A percentile compares a stretch with the other conserved stretches of the same genome.
phyloP scores from a whole-genome alignment of 2,888 invertebrate species.

The Alviniconcha strummeri region DNA sequence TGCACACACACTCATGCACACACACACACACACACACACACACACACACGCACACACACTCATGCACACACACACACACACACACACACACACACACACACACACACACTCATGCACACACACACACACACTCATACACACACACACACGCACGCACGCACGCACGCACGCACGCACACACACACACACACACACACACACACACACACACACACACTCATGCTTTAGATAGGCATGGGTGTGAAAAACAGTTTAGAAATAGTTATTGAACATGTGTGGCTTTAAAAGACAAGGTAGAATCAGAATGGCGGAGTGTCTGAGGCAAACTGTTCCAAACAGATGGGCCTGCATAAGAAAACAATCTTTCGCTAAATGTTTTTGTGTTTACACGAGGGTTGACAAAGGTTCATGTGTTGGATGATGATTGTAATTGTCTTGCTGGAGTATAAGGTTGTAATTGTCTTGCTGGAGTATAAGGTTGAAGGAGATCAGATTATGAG shows the following conservation, averaged over 20 bases:
- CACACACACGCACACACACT: neutral
- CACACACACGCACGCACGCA: neutral
- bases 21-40: neutral
- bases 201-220: neutral
- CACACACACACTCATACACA: neutral
- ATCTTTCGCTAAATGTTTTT: neutral
- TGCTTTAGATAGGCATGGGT: neutral
- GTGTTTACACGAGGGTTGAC: neutral
- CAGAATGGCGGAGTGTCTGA: neutral
- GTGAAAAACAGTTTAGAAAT: neutral
- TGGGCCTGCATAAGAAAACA: neutral
- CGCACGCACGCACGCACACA: neutral
- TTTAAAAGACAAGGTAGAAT: neutral
- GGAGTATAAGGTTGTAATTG: neutral
- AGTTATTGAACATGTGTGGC: no score
- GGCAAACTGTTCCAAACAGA: neutral
- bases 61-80: neutral
- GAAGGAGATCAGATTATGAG: no score
- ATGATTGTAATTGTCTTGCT: no score
- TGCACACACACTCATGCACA: conserved; percentile 6
- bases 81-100: no score
- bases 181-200: neutral
- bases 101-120: no score
- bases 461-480: no score
- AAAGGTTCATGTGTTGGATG: neutral